Conservation (phyloP, 2,888 invertebrate species). For the Rambutsinella grinnellia region DNA sequence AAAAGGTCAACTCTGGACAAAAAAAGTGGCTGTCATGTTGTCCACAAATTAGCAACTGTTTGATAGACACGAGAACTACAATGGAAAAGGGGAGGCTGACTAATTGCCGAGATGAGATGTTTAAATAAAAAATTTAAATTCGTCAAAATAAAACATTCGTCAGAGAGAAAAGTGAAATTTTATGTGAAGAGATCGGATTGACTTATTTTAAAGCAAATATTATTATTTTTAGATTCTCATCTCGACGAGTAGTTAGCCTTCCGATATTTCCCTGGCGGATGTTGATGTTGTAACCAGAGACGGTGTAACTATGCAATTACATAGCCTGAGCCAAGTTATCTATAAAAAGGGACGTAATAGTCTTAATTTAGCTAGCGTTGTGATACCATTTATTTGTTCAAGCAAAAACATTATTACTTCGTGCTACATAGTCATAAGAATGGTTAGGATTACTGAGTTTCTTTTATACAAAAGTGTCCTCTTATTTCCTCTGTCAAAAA, state of each 20-base stretch:
- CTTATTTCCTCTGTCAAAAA: background rate
- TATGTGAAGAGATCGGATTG: too few relatives aligned
- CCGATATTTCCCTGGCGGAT: conserved; percentile 14
- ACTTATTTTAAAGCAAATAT: too few relatives aligned
- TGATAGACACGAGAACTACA: background rate
- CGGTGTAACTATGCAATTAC: conserved; percentile 62
- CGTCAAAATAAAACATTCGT: too few relatives aligned
- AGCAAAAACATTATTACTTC: conserved; percentile 6
- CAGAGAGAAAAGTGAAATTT: too few relatives aligned
- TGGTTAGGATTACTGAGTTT: conserved; percentile 6
- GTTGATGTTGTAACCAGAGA: conserved; percentile 43
- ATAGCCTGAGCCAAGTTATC: conserved; percentile 64
- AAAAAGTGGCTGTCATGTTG: background rate
- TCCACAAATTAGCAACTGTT: too few relatives aligned
- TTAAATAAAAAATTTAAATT: too few relatives aligned
- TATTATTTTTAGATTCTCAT: too few relatives aligned
- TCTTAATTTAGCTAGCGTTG: conserved; percentile 16
- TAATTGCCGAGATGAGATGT: too few relatives aligned
- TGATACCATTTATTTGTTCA: background rate
- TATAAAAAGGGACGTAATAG: conserved; percentile 57
- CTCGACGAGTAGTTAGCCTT: too few relatives aligned
- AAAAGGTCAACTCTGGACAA: too few relatives aligned
- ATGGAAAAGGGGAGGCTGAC: background rate
- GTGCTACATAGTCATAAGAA: conserved; percentile 2
- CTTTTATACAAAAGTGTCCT: background rate